phyloP scores from a whole-genome alignment of 2,888 invertebrate genomes.

The Eupsilia transversa region DNA sequence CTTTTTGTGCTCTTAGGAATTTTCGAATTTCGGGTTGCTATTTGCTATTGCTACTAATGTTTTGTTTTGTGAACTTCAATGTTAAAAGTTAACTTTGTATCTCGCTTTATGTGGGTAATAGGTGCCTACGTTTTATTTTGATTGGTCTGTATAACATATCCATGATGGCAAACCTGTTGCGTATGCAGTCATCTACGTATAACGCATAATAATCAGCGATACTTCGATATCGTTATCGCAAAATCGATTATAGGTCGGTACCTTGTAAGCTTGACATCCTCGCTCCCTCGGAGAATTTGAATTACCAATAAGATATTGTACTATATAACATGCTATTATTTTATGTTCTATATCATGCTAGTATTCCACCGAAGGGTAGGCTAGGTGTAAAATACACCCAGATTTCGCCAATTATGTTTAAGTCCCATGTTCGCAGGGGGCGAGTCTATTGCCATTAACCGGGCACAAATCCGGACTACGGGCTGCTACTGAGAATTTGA shows the following conservation, averaged over 20 bases:
- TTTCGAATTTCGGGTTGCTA: not conserved
- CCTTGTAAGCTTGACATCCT: not conserved
- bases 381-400: not conserved
- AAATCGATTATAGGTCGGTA: slow-evolving; percentile 9
- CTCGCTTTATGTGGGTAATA: not conserved
- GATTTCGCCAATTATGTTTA: not conserved
- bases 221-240: slow-evolving; percentile 1
- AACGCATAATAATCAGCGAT: slow-evolving; percentile 28
- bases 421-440: not conserved
- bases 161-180: slow-evolving; percentile 49
- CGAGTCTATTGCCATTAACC: not conserved
- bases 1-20: not conserved
- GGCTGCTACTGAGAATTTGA: slow-evolving; percentile 31
- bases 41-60: too few relatives aligned
- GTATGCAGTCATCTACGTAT: slow-evolving; percentile 34
- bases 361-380: not conserved
- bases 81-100: not conserved
- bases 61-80: not conserved
- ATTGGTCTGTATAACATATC: not conserved
- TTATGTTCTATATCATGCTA: not conserved
- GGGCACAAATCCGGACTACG: not conserved
- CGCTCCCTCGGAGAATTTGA: not conserved
- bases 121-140: not conserved
- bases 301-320: not conserved
- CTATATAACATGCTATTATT: too few relatives aligned